Evolutionary conservation across 2,888 invertebrate species (phyloP).

Genomic region (Drosophila macrospina): DNA sequence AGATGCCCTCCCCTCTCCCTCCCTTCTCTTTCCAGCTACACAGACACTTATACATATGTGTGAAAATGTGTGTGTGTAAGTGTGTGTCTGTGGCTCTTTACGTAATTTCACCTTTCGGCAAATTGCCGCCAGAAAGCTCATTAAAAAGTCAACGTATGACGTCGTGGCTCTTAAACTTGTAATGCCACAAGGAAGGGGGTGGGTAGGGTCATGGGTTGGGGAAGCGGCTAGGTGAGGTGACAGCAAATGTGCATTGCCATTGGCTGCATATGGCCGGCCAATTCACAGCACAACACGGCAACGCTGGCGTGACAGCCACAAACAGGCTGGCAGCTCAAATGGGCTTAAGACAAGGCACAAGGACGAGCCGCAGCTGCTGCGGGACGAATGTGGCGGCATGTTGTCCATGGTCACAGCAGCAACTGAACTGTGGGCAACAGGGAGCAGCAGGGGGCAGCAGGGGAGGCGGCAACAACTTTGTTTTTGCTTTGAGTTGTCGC

Average conservation of each 20-base stretch:
- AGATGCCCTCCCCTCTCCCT: neutral
- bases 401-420: slow-evolving; percentile 46
- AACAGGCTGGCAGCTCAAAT: slow-evolving; percentile 67
- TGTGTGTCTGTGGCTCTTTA: slow-evolving; percentile 28
- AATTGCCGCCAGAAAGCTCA: slow-evolving; percentile 76
- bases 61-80: neutral
- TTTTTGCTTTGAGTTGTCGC: slow-evolving; percentile 74
- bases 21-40: neutral
- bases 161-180: slow-evolving; percentile 69
- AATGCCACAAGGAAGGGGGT: slow-evolving; percentile 44
- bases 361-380: slow-evolving; percentile 38
- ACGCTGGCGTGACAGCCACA: slow-evolving; percentile 50
- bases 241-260: slow-evolving; percentile 43
- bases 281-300: slow-evolving; percentile 49
- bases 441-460: neutral
- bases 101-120: slow-evolving; percentile 70
- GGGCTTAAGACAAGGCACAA: slow-evolving; percentile 51
- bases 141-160: slow-evolving; percentile 78
- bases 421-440: slow-evolving; percentile 1
- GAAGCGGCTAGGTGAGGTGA: slow-evolving; percentile 20
- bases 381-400: slow-evolving; percentile 47
- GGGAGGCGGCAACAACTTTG: slow-evolving; percentile 63
- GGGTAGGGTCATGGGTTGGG: too few relatives aligned
- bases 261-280: slow-evolving; percentile 51
- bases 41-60: neutral